phyloP scores from a whole-genome alignment of 2,888 invertebrate genomes.

The Sthenelais limicola region DNA sequence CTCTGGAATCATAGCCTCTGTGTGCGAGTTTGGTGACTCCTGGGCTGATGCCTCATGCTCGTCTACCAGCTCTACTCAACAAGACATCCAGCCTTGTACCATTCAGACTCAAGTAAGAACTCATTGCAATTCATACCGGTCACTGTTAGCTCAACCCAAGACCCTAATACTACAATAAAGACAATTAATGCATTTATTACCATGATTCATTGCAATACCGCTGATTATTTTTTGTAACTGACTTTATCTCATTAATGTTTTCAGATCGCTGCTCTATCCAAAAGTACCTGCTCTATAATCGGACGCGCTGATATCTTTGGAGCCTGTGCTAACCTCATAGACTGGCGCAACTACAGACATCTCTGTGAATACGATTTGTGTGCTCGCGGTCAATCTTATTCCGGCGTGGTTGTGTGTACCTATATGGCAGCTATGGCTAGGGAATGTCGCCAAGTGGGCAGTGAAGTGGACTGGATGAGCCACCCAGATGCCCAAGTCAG shows the following conservation, averaged over 20 bases:
- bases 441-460: slow-evolving; percentile 81
- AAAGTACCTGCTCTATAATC: slow-evolving; percentile 11
- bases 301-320: slow-evolving; percentile 35
- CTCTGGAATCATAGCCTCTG: slow-evolving; percentile 43
- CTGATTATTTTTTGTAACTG: no score
- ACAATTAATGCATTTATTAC: no score
- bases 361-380: slow-evolving; percentile 89
- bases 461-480: slow-evolving; percentile 80
- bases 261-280: slow-evolving; percentile 19
- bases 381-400: slow-evolving; percentile 75
- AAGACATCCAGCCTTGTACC: slow-evolving; percentile 36
- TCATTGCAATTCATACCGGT: background rate
- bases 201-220: no score
- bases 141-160: no score
- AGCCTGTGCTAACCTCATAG: slow-evolving; percentile 83
- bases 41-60: slow-evolving; percentile 35
- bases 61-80: slow-evolving; percentile 10
- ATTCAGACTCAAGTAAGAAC: slow-evolving; percentile 33
- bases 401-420: slow-evolving; percentile 77
- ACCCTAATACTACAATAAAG: no score
- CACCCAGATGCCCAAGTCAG: slow-evolving; percentile 1
- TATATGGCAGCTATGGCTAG: slow-evolving; percentile 84
- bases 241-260: no score
- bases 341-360: slow-evolving; percentile 83
- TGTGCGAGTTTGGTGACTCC: slow-evolving; percentile 45